These are phyloP conservation scores for Tenrec ecaudatus DNA, from an alignment of 2,113 vertebrate genomes.

Conservation along the genomic window DNA sequence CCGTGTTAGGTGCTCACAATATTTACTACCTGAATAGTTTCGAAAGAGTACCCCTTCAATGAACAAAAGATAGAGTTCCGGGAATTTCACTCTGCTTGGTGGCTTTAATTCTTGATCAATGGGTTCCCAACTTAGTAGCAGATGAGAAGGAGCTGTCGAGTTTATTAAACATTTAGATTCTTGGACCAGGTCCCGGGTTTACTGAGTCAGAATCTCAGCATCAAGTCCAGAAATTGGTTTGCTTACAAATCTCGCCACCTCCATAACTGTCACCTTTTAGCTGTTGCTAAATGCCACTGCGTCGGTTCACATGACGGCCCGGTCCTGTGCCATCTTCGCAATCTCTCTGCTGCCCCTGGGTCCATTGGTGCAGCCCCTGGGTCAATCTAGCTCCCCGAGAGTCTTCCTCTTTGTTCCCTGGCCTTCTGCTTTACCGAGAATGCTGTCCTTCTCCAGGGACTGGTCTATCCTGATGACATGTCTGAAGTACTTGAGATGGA, in stretches of 20 bases:
- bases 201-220: background rate
- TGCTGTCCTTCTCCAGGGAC: background rate
- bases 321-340: background rate
- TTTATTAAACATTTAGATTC: background rate
- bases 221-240: conserved; percentile 8
- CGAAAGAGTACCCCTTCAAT: background rate
- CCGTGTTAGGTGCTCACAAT: background rate
- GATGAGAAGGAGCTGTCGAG: background rate
- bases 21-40: background rate
- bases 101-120: background rate
- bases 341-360: background rate
- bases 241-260: background rate
- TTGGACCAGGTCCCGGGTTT: accelerated
- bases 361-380: background rate
- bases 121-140: background rate
- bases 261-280: background rate
- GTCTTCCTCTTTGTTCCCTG: background rate
- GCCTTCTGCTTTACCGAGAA: background rate
- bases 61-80: background rate
- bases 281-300: background rate
- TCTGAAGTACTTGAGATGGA: background rate
- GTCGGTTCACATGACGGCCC: background rate
- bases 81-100: background rate
- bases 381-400: background rate
- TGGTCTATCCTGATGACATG: background rate